Base-by-base conservation (phyloP, 2,888 invertebrate species). In the Tipula unca region DNA sequence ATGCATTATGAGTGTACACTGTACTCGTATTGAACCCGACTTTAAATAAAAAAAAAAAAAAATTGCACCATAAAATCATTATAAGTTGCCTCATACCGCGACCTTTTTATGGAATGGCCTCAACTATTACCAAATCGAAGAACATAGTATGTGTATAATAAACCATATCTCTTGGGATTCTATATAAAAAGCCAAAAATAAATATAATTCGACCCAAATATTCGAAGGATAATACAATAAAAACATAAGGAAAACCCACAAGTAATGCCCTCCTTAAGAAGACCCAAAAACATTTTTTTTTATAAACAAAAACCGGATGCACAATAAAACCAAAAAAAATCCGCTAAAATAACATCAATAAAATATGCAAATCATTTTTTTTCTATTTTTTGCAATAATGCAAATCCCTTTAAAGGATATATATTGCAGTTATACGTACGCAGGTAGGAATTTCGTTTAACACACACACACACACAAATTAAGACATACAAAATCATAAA, bases 221-320 rank as follows among this genome's bases (percentile, higher is more conserved):
- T 69, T 69, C 69, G 69, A 69, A 69, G 69, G 69, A 69, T 69
- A 69, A 69, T 69, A 69, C 25, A 69, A 69, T 69, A 69, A 69
- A 54, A 69, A 25, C 10, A n/a, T n/a, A 69, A 20, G 69, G 20
- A 69, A 69, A 69, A 69, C 69, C 69, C 69, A 69, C 25, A 69
- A 25, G n/a, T 48, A 48, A n/a, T 42, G 6, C 69, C 69, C 69
- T 20, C 69, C 69, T 69, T 69, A 69, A 69, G 25, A 25, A 20
- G 69, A 69, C 25, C 69, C 69, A 25, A 69, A 3, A 20, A 10
- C 20, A 48, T 17, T 48, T 17, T 17, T 39, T 39, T 69, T 25
- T 69, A 25, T 32, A 69, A 8, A 69, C 20, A 25, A 69, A 32
- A 69, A 69, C 69, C 69, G 69, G 69, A 69, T 69, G 69, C 69